These are phyloP conservation scores for Polyergus mexicanus DNA, from an alignment of 1,140 invertebrate species.

Conservation along the genomic window DNA sequence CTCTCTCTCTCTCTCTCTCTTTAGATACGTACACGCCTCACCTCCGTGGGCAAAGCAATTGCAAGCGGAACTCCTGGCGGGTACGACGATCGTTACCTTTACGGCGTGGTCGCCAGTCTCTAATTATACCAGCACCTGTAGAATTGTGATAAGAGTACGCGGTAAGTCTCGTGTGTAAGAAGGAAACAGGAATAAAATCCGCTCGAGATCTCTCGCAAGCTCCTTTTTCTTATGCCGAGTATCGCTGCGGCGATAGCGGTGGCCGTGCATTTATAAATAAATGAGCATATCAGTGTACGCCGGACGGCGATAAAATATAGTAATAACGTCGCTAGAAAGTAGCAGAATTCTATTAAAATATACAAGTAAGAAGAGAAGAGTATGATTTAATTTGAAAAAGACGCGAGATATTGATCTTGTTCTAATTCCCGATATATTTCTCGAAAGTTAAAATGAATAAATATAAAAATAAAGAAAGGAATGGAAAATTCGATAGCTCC, in stretches of 20 bases:
- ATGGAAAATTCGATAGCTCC: not conserved
- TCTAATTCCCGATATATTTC: not conserved
- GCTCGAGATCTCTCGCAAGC: constrained; percentile 17
- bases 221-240: constrained; percentile 9
- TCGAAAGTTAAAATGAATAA: not conserved
- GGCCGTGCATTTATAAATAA: constrained; percentile 1
- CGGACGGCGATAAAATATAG: not conserved
- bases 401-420: not conserved
- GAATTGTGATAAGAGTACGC: constrained; percentile 89
- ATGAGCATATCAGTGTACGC: not conserved
- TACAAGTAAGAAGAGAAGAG: not conserved
- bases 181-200: constrained; percentile 10
- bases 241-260: not conserved
- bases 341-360: too few relatives aligned
- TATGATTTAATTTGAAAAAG: not conserved
- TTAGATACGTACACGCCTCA: constrained; percentile 88
- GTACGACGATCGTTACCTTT: constrained; percentile 88
- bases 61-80: constrained; percentile 88
- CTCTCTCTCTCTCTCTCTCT: constrained; percentile 44
- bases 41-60: constrained; percentile 90
- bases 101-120: constrained; percentile 88
- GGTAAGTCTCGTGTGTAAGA: constrained; percentile 80
- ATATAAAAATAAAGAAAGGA: constrained; percentile 9
- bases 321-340: too few relatives aligned
- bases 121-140: constrained; percentile 88